phyloP scores from a whole-genome alignment of 2,113 vertebrate species.

The Alces alces region DNA sequence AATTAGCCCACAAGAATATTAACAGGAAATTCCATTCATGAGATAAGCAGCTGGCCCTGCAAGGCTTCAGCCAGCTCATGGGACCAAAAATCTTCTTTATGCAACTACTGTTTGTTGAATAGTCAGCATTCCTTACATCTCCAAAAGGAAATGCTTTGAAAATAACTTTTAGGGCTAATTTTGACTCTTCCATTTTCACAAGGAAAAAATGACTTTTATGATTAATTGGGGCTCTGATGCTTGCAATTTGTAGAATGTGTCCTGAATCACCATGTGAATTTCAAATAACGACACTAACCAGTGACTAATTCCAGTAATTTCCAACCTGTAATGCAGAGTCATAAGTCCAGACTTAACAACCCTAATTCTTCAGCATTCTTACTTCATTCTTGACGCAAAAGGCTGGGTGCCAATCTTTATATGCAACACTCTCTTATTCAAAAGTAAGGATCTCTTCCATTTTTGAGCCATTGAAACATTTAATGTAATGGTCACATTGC shows the following conservation, averaged over 20 bases:
- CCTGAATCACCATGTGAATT: constrained; percentile 63
- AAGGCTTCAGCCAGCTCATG: constrained; percentile 76
- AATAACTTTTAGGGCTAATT: constrained; percentile 76
- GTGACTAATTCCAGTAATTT: background rate
- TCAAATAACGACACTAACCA: constrained; percentile 31
- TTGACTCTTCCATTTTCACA: constrained; percentile 65
- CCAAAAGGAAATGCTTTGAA: constrained; percentile 80
- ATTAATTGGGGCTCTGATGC: constrained; percentile 56
- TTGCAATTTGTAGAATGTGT: constrained; percentile 60
- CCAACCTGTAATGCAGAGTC: background rate
- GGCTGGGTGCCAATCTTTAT: background rate
- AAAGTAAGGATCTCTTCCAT: background rate
- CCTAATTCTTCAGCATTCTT: background rate
- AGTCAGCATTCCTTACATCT: constrained; percentile 80
- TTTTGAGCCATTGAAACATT: background rate
- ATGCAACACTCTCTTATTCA: background rate
- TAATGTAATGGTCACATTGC: background rate
- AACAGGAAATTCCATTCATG: constrained; percentile 84
- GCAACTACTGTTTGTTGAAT: constrained; percentile 71
- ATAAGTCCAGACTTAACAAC: background rate
- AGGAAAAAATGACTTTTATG: constrained; percentile 65
- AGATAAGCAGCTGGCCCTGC: constrained; percentile 84
- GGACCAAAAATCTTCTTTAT: constrained; percentile 65
- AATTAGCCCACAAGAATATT: constrained; percentile 76
- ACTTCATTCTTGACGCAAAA: background rate